Conservation (phyloP, 2,113 vertebrate species). For the Climacteris rufus region DNA sequence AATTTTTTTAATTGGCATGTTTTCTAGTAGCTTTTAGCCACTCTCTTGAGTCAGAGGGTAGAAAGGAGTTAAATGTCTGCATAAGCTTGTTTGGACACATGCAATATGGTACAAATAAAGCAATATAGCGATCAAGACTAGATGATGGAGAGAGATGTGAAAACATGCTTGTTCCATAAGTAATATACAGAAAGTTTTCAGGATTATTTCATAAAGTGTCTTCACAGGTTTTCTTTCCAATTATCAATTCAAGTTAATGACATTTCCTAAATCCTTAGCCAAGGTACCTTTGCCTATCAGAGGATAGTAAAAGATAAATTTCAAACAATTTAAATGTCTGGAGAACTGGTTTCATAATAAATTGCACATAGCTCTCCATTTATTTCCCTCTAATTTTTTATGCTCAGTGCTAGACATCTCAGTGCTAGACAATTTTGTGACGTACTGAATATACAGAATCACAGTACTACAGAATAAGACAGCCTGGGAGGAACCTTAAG, state of each 20-base stretch:
- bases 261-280: neutral
- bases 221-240: neutral
- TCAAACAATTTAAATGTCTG: neutral
- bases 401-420: neutral
- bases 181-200: neutral
- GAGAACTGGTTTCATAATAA: neutral
- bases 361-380: neutral
- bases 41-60: neutral
- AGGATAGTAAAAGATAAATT: neutral
- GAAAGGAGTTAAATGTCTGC: neutral
- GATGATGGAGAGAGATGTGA: neutral
- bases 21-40: neutral
- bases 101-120: neutral
- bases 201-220: neutral
- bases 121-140: neutral
- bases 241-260: neutral
- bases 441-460: neutral
- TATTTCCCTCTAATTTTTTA: neutral
- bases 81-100: neutral
- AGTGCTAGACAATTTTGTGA: neutral
- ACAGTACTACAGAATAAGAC: neutral
- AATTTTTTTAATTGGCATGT: neutral
- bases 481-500: neutral
- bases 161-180: neutral
- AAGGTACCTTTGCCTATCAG: neutral